A percentile compares a stretch with the other conserved stretches of the same genome.
Conservation (phyloP, 2,113 vertebrate genomes). For the Mellivora capensis region DNA sequence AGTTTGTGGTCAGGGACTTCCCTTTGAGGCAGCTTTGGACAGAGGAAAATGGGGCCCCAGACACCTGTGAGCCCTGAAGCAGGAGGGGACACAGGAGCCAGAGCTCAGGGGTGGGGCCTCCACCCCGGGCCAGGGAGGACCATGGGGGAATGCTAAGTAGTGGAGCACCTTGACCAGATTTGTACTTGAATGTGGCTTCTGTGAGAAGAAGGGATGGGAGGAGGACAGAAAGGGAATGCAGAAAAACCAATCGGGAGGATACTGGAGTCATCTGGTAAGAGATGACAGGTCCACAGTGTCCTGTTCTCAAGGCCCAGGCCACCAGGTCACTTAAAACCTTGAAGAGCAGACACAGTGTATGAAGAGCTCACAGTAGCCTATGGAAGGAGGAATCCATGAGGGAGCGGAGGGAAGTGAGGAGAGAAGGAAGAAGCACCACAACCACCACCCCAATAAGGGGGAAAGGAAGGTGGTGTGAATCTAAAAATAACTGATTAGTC, state of each 20-base stretch:
- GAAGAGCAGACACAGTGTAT: background rate
- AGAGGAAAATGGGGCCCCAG: background rate
- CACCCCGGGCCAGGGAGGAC: background rate
- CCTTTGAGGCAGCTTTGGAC: background rate
- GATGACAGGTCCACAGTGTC: fast-evolving
- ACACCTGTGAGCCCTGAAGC: fast-evolving
- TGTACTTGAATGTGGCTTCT: background rate
- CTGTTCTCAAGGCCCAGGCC: background rate
- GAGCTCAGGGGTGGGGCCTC: background rate
- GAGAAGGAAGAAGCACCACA: background rate
- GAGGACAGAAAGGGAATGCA: background rate
- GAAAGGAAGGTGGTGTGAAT: background rate
- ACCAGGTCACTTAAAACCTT: background rate
- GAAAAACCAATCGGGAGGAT: background rate
- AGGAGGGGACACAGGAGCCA: background rate
- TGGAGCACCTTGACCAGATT: background rate
- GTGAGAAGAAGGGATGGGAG: background rate
- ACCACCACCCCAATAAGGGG: background rate
- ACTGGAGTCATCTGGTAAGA: background rate
- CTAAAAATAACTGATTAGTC: background rate
- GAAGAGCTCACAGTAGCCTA: background rate
- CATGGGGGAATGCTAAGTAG: too few species aligned
- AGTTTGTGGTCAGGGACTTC: background rate
- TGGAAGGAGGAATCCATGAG: background rate
- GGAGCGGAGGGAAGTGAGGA: background rate